Conservation (phyloP, 30 jellyfish, hydroid and myxozoan genomes). For the Turritopsis rubra region DNA sequence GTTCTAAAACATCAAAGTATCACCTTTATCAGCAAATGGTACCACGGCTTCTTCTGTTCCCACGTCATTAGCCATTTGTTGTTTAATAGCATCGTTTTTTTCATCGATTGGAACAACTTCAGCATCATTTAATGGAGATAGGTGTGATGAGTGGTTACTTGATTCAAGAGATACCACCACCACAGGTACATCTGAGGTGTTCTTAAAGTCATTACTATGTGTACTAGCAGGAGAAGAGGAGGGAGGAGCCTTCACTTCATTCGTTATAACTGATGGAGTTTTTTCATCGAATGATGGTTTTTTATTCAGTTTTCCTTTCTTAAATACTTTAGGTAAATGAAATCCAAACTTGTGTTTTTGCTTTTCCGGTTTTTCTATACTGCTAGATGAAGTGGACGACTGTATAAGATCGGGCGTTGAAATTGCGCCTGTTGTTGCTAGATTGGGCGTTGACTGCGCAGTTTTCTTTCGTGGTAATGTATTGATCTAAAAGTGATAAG, state of each 20-base stretch:
- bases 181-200: neutral
- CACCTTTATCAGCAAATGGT: conserved; percentile 42
- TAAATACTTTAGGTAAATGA: conserved; percentile 29
- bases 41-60: conserved; percentile 51
- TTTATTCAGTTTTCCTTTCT: neutral
- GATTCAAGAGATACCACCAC: conserved; percentile 1
- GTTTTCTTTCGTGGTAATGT: neutral
- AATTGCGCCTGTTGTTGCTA: neutral
- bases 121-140: neutral
- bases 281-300: neutral
- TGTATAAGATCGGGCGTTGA: conserved; percentile 24
- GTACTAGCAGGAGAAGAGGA: conserved; percentile 1
- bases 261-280: neutral
- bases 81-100: conserved; percentile 14
- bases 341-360: conserved; percentile 25
- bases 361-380: conserved; percentile 25
- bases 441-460: conserved; percentile 1
- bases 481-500: neutral
- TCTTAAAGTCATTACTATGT: neutral
- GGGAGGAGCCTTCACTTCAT: neutral
- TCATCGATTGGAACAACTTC: conserved; percentile 16
- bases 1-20: too few relatives aligned
- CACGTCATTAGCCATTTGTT: conserved; percentile 22
- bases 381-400: neutral
- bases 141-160: neutral